These are phyloP conservation scores for Lasioglossum leucozonium DNA, from an alignment of 2,888 invertebrate genomes.

Conservation along the genomic window DNA sequence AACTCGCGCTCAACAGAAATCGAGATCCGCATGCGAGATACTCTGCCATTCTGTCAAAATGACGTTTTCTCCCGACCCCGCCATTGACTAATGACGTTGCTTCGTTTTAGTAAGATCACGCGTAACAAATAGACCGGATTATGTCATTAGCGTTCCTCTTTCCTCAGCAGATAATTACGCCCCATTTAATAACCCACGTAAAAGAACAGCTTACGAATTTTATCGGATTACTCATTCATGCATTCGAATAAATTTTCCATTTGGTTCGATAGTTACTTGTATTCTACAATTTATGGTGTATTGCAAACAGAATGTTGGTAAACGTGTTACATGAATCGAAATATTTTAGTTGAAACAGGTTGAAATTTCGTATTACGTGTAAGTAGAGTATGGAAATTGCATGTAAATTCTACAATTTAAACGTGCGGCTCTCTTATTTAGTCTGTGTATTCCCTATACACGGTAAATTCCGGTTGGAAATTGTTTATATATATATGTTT, in stretches of 20 bases:
- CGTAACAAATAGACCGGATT: constrained; percentile 2
- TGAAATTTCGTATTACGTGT: not conserved
- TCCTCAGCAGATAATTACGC: not conserved
- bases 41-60: constrained; percentile 67
- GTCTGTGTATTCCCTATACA: not conserved
- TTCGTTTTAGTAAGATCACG: constrained; percentile 23
- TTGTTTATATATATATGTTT: not conserved
- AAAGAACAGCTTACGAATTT: not conserved
- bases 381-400: not conserved
- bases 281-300: not conserved
- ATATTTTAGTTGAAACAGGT: no score
- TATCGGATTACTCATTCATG: not conserved
- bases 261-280: not conserved
- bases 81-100: constrained; percentile 47
- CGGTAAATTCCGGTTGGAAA: not conserved
- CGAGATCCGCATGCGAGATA: constrained; percentile 34
- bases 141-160: not conserved
- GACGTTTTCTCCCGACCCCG: constrained; percentile 59
- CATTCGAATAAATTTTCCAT: not conserved
- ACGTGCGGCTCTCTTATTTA: not conserved
- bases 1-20: constrained; percentile 21
- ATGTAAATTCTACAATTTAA: not conserved
- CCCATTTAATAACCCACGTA: not conserved
- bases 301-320: not conserved
- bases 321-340: not conserved